Percentiles rank a stretch among this genome's conserved stretches.
Conservation (phyloP, 2,888 invertebrate species). For the Sinhomidia bicolor region DNA sequence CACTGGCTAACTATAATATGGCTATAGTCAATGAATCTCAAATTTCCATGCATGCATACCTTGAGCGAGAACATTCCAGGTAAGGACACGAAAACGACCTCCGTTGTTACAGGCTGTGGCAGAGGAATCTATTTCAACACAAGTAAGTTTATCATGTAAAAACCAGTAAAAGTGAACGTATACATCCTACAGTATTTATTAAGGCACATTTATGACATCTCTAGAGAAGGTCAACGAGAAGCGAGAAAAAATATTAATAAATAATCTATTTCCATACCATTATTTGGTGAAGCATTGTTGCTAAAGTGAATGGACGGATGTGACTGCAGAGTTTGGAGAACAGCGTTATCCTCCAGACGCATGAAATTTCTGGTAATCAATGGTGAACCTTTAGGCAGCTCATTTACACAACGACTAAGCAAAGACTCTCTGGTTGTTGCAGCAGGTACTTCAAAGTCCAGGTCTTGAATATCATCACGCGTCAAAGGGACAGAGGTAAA, state of each 20-base stretch:
- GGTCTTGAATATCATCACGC: conserved; percentile 80
- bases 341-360: conserved; percentile 76
- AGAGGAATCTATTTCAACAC: conserved; percentile 60
- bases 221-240: background rate
- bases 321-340: conserved; percentile 28
- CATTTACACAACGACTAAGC: conserved; percentile 84
- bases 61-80: conserved; percentile 89
- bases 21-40: background rate
- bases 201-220: no score
- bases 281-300: conserved; percentile 16
- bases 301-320: background rate
- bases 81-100: conserved; percentile 85
- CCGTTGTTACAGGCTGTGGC: conserved; percentile 80
- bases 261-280: conserved; percentile 12
- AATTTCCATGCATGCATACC: conserved; percentile 82
- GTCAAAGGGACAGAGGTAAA: conserved; percentile 85
- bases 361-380: conserved; percentile 81
- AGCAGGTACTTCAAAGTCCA: conserved; percentile 79
- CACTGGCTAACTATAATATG: background rate
- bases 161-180: background rate
- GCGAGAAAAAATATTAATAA: background rate
- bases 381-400: conserved; percentile 83
- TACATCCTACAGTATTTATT: background rate
- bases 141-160: background rate
- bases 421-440: conserved; percentile 83